Base-by-base conservation (phyloP, 1,140 invertebrate species). In the Pseudomyrmex cubaensis region DNA sequence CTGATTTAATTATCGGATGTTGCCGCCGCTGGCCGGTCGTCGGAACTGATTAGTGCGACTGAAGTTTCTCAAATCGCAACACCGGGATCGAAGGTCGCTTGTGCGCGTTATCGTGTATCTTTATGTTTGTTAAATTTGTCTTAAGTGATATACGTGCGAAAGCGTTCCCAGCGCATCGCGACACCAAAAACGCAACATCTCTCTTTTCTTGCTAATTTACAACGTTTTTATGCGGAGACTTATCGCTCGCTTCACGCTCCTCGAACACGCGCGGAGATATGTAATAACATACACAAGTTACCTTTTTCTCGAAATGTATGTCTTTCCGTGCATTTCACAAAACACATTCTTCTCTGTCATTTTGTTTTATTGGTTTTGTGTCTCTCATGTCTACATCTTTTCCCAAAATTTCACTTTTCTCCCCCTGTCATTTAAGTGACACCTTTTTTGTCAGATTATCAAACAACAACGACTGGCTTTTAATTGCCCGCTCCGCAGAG, bases 1-100 rank as follows among this genome's bases (percentile, higher is more conserved):
- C 84, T 91, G 92, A 93, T 94, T 94, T 94, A 94, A 94, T 94
- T 94, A 94, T 93, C 90, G 90, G 73, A 77, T 87, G 61, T 83
- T 89, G 85, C 35, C 35, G 35, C 35, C 35, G 35, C 85, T 74
- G 74, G 57, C 50, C 67, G 63, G 57, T 56, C 85, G 67, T 46
- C 46, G 2, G 46, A 12, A 12, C 35, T 57, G 72, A 69, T 69
- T 52, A 59, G 64, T 54, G 54, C 25, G 15, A 57, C 46, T 15
- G 12, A 35, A 35, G 35, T 35, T 35, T 72, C 22, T 67, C 22
- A 17, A 15, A 35, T 20, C 13, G 57, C 12, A 12, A 72, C 35
- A 10, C n/a, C 15, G 63, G 10, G 83, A 44, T 85, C 77, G 17
- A 25, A 59, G 52, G 54, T 77, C 54, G 52, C 50, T 56, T 77